These are phyloP conservation scores for Pseudococcus jackbeardsleyi DNA, from an alignment of 2,888 invertebrate species.

Conservation along the genomic window DNA sequence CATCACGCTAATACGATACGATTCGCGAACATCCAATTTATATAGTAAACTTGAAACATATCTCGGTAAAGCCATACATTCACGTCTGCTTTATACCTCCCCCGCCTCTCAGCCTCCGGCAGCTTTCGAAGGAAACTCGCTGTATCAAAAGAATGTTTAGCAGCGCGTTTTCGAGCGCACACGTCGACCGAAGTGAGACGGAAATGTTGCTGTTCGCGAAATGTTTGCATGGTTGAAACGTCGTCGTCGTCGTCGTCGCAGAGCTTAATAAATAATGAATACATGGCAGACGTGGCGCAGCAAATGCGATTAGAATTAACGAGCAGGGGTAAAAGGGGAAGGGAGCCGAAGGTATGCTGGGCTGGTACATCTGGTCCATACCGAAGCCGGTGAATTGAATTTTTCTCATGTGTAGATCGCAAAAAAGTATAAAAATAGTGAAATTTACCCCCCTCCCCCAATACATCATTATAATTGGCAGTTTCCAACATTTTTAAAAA, in stretches of 20 bases:
- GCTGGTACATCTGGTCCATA: background rate
- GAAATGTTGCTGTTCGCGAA: slow-evolving; percentile 14
- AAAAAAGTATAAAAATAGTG: no score
- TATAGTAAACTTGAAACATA: slow-evolving; percentile 34
- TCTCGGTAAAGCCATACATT: slow-evolving; percentile 44
- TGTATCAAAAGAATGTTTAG: slow-evolving; percentile 19
- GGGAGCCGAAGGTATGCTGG: background rate
- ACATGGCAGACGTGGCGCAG: slow-evolving; percentile 41
- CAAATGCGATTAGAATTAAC: slow-evolving; percentile 44
- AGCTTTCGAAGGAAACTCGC: background rate
- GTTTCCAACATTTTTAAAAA: no score
- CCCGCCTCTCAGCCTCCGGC: background rate
- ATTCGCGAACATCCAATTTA: slow-evolving; percentile 44
- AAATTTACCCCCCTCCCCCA: no score
- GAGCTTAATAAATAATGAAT: slow-evolving; percentile 38
- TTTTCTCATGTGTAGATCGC: no score
- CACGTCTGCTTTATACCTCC: slow-evolving; percentile 40
- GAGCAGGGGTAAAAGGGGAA: background rate
- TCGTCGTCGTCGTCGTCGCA: background rate
- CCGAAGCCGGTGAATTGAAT: no score
- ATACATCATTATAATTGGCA: no score
- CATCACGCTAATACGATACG: slow-evolving; percentile 44
- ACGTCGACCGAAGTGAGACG: slow-evolving; percentile 14
- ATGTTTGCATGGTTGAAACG: slow-evolving; percentile 47
- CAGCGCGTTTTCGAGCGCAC: slow-evolving; percentile 13